Evolutionary conservation across 2,888 invertebrate genomes (phyloP).

Genomic region (Carpatolechia fugitivella): DNA sequence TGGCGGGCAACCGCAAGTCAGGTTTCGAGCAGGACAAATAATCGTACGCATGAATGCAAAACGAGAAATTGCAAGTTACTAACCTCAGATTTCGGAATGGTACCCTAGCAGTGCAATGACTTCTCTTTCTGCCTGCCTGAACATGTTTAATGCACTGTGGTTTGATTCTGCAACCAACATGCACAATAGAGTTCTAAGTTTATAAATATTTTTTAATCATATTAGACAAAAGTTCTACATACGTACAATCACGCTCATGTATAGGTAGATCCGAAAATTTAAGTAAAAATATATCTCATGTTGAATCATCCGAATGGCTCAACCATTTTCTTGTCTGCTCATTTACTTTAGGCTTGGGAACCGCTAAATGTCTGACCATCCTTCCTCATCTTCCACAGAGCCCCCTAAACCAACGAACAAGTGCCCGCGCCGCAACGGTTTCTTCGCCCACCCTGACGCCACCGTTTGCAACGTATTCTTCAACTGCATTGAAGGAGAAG

Average conservation of each 20-base stretch:
- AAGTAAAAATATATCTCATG: no score
- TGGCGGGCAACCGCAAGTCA: neutral
- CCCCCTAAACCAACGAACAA: conserved; percentile 84
- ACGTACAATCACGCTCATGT: no score
- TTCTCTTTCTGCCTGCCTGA: neutral
- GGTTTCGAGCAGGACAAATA: neutral
- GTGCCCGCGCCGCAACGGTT: conserved; percentile 92
- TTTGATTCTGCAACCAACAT: no score
- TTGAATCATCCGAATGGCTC: no score
- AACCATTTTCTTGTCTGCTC: no score
- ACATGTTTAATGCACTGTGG: neutral
- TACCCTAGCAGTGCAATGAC: neutral
- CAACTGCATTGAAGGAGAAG: conserved; percentile 93
- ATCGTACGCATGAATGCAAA: neutral
- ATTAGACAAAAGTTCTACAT: no score
- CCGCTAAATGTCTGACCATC: neutral
- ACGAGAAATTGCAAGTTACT: neutral
- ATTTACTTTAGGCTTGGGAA: no score
- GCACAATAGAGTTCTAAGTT: no score
- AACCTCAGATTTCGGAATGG: neutral
- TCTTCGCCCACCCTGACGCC: conserved; percentile 93
- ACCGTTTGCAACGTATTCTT: conserved; percentile 90
- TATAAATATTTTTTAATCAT: no score
- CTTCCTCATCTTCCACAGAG: conserved; percentile 72
- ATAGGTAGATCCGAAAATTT: no score